Evolutionary conservation across 2,888 invertebrate genomes (phyloP).

Genomic region (Conistra vaccinii): DNA sequence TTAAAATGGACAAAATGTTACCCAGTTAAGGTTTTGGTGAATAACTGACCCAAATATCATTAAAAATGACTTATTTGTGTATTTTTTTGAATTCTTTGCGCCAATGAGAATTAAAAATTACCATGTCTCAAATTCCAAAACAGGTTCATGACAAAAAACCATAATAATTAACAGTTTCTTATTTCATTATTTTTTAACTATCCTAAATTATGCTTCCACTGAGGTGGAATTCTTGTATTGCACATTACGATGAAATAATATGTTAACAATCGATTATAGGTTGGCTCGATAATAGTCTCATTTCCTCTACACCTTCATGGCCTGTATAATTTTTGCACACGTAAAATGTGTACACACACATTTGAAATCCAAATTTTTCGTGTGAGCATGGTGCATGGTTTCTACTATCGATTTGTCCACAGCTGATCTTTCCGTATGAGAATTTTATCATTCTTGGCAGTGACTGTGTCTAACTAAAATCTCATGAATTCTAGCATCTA

Average conservation of each 20-base stretch:
- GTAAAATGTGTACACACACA: no score
- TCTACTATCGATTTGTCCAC: background rate
- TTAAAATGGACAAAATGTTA: background rate
- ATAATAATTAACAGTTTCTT: constrained; percentile 17
- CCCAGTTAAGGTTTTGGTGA: background rate
- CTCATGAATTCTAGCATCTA: constrained; percentile 25
- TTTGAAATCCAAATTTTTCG: no score
- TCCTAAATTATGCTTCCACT: constrained; percentile 45
- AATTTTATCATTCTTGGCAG: background rate
- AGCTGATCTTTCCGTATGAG: background rate
- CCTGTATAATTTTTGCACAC: background rate
- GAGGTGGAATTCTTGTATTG: constrained; percentile 38
- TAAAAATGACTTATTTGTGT: background rate
- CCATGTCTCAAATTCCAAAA: constrained; percentile 43
- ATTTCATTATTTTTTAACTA: constrained; percentile 33
- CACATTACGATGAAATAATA: constrained; percentile 7
- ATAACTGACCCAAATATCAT: background rate
- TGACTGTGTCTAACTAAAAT: background rate
- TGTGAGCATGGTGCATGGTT: no score
- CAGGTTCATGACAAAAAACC: constrained; percentile 11
- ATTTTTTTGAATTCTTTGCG: background rate
- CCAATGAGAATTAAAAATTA: background rate
- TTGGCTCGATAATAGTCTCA: background rate
- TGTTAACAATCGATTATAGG: background rate
- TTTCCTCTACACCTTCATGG: background rate